phyloP scores from a whole-genome alignment of 2,113 vertebrate genomes.

The Tenrec ecaudatus region DNA sequence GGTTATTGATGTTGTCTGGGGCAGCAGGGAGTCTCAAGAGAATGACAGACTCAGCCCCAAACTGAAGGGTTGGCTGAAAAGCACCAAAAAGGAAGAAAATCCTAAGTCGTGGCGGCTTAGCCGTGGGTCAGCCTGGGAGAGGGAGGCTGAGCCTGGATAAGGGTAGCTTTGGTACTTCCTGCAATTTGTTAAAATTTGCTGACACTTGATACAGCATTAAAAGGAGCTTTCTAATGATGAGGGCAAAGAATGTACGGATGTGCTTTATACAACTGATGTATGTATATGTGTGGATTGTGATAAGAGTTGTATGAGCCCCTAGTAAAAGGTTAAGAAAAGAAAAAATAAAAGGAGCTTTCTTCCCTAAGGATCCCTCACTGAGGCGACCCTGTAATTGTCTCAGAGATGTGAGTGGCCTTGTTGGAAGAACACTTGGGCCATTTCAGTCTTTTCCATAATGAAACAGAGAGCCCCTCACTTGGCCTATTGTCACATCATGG shows the following conservation, averaged over 20 bases:
- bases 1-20: no score
- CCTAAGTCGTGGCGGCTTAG: not conserved
- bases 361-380: not conserved
- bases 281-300: no score
- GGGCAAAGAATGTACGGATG: no score
- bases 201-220: not conserved
- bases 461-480: no score
- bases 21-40: not conserved
- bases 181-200: not conserved
- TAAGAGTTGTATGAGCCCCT: no score
- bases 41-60: not conserved
- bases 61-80: not conserved
- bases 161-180: not conserved
- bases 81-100: not conserved
- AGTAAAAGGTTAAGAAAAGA: no score
- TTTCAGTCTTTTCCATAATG: not conserved
- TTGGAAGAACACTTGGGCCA: not conserved
- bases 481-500: not conserved
- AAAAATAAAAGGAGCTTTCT: not conserved
- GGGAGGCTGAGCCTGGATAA: not conserved
- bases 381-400: not conserved
- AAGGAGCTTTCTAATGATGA: constrained; percentile 1
- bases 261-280: no score
- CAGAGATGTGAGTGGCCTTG: not conserved
- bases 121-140: not conserved